phyloP scores from a whole-genome alignment of 2,888 invertebrate genomes.

The Nemotelus nigrinus region DNA sequence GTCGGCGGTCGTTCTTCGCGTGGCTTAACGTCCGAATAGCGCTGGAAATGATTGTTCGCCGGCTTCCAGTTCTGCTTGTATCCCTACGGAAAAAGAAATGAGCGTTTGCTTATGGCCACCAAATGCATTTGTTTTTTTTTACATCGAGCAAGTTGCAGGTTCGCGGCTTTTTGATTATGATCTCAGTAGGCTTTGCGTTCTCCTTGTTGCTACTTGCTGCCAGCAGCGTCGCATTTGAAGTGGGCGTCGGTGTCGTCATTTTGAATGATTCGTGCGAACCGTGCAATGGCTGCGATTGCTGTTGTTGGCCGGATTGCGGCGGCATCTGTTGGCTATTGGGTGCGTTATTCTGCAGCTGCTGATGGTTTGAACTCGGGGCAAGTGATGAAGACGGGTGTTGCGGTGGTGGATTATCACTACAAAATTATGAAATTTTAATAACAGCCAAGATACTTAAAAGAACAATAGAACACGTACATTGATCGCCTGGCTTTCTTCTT shows the following conservation, averaged over 20 bases:
- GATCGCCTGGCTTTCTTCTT: conserved; percentile 93
- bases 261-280: conserved; percentile 27
- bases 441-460: background rate
- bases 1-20: conserved; percentile 87
- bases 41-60: conserved; percentile 77
- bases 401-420: conserved; percentile 62
- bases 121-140: conserved; percentile 48
- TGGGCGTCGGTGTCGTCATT: conserved; percentile 15
- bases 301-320: conserved; percentile 4
- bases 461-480: conserved; percentile 70
- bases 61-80: conserved; percentile 78
- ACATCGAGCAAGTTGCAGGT: conserved; percentile 62
- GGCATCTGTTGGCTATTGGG: conserved; percentile 48
- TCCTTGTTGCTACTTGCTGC: conserved; percentile 58
- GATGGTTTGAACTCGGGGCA: conserved; percentile 45
- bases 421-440: background rate
- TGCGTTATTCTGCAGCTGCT: conserved; percentile 53
- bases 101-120: background rate
- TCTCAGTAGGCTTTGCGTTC: conserved; percentile 62
- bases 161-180: conserved; percentile 62
- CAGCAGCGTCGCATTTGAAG: conserved; percentile 39
- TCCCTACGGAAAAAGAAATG: conserved; percentile 64
- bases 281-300: conserved; percentile 6
- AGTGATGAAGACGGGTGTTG: conserved; percentile 55
- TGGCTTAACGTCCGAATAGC: conserved; percentile 85